Conservation (phyloP, 2,113 vertebrate species). For the Chamaea fasciata region DNA sequence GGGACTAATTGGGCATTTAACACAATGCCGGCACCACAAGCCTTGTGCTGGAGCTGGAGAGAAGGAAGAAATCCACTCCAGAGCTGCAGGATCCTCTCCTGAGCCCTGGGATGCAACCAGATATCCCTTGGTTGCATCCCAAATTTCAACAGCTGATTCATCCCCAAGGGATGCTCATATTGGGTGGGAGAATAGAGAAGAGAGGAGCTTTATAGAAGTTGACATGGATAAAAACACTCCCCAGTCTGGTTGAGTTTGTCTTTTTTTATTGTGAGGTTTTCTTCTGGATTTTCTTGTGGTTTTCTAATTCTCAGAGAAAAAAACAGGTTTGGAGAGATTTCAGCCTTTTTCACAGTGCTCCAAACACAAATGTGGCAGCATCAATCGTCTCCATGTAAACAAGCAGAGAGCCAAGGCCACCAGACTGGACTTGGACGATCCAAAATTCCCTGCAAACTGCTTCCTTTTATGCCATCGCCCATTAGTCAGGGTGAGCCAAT, state of each 20-base stretch:
- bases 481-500: not conserved
- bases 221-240: not conserved
- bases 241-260: not conserved
- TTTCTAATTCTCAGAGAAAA: not conserved
- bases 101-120: not conserved
- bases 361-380: not conserved
- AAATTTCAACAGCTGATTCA: not conserved
- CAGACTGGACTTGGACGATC: not conserved
- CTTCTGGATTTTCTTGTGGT: not conserved
- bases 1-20: slow-evolving; percentile 20
- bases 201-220: not conserved
- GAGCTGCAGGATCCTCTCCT: not conserved
- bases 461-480: not conserved
- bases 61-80: not conserved
- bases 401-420: not conserved
- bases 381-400: not conserved
- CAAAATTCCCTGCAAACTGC: not conserved
- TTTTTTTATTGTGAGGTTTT: not conserved
- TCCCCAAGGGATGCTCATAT: not conserved
- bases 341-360: not conserved
- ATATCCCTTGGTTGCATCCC: not conserved
- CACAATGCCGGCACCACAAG: not conserved
- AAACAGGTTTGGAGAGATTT: not conserved
- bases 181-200: not conserved
- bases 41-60: not conserved